Evolutionary conservation across 2,888 invertebrate genomes (phyloP), one percentile per base, ranked within the genome.

Genomic region (Incurvaria masculella): DNA sequence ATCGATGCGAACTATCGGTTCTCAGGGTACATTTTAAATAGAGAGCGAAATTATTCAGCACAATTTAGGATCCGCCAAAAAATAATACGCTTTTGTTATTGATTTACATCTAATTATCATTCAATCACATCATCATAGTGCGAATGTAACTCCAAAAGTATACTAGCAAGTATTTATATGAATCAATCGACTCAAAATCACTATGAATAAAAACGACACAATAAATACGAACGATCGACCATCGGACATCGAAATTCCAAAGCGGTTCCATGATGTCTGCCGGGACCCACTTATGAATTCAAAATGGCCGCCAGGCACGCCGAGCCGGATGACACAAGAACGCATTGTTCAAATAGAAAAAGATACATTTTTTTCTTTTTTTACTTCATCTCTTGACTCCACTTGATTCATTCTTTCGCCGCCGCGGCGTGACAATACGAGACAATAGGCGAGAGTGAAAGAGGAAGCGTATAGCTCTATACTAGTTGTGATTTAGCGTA

Each of bases 271-370:
- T 11, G 33, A 33, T 33, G 33, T 33, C 33, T 33, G 33, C 33
- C 33, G 14, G 11, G 14, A 33, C 40, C 21, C 27, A 19, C 33
- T 33, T 45, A 47, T 43, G 46, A 48, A 46, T 42, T 17, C 69
- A 73, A 68, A 61, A 72, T 73, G 74, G 75, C 75, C 66, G 46
- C 23, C 5, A 23, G 23, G 23, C 23, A 23, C 23, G 23, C 45
- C 44, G 47, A 40, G 40, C 71, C 61, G 70, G 67, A 68, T 68
- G 76, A 76, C 76, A 72, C 66, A 33, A 33, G 67, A 48, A 62
- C 59, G 65, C 65, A 68, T 76, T 78, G 75, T 75, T 72, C 73
- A 72, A 72, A 74, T 74, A 73, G 69, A 69, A 65, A 72, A 71
- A 71, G 70, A 73, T 69, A 72, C 71, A 71, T 14, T 33, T 23